A percentile compares a stretch with the other conserved stretches of the same genome.
phyloP scores from a whole-genome alignment of 2,797 vertebrate species.

The Channallabes apus region DNA sequence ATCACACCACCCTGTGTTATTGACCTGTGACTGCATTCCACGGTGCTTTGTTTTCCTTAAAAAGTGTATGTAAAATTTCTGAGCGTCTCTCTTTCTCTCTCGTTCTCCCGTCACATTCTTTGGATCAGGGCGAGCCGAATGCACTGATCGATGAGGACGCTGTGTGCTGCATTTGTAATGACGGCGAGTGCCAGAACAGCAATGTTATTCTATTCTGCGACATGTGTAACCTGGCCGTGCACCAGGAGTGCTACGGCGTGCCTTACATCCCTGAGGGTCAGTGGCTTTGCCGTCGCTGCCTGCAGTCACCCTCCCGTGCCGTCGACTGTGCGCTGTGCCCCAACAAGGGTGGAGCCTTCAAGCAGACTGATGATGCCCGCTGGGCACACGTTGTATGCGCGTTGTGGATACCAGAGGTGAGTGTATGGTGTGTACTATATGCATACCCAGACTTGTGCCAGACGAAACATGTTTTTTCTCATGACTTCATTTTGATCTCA shows the following conservation, averaged over 20 bases:
- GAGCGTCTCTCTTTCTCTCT: neutral
- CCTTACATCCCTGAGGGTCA: constrained; percentile 98
- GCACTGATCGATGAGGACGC: constrained; percentile 95
- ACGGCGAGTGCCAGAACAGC: constrained; percentile 98
- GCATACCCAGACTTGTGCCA: neutral
- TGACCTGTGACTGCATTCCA: neutral
- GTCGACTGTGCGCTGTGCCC: constrained; percentile 98
- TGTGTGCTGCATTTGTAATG: constrained; percentile 98
- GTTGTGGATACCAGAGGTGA: constrained; percentile 97
- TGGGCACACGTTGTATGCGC: constrained; percentile 99
- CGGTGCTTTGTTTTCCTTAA: neutral
- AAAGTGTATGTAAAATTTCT: neutral
- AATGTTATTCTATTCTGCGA: constrained; percentile 99
- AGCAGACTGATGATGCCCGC: constrained; percentile 96
- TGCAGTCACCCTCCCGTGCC: constrained; percentile 94
- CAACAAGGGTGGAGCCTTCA: constrained; percentile 98
- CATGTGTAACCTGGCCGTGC: constrained; percentile 98
- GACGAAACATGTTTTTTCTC: neutral
- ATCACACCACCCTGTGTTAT: neutral
- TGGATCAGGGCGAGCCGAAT: constrained; percentile 86
- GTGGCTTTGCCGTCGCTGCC: constrained; percentile 95
- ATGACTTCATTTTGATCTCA: neutral
- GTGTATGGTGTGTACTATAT: constrained; percentile 11
- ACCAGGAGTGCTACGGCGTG: constrained; percentile 98
- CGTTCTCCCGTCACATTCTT: neutral